phyloP scores from a whole-genome alignment of 2,888 invertebrate species.

The Lepidocyrtinus sp. region DNA sequence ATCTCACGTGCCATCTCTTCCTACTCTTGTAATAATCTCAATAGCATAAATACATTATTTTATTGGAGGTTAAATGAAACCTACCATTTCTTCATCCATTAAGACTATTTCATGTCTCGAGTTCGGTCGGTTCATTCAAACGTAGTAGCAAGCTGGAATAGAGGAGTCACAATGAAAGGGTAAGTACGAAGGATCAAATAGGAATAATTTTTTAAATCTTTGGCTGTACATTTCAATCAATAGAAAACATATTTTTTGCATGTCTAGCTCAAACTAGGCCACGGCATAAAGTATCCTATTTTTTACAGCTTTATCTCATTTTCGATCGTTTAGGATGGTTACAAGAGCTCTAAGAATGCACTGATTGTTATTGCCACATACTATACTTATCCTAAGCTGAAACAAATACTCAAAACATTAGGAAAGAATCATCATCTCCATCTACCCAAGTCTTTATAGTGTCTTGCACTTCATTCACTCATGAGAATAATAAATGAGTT shows the following conservation, averaged over 20 bases:
- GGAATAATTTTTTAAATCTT: background rate
- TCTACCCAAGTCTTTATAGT: background rate
- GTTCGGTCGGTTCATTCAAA: background rate
- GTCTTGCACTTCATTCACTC: conserved; percentile 16
- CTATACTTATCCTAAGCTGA: background rate
- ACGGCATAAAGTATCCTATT: background rate
- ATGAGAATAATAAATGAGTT: conserved; percentile 49
- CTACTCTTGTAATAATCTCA: background rate
- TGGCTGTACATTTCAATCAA: background rate
- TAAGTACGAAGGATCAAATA: background rate
- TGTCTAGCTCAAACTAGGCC: background rate
- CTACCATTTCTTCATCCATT: background rate
- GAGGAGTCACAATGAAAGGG: background rate
- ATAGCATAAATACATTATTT: background rate
- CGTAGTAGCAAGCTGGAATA: background rate
- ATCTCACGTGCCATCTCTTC: conserved; percentile 43
- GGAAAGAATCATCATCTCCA: background rate
- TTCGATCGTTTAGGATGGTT: background rate
- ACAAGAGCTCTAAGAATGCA: background rate
- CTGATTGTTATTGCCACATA: background rate
- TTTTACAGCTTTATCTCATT: background rate
- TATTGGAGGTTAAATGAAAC: background rate
- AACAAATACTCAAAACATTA: background rate
- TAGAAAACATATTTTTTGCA: too few relatives aligned
- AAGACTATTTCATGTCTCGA: background rate